A percentile compares a stretch with the other conserved stretches of the same genome.
phyloP scores from a whole-genome alignment of 1,140 invertebrate genomes.

The Agrilus planipennis region DNA sequence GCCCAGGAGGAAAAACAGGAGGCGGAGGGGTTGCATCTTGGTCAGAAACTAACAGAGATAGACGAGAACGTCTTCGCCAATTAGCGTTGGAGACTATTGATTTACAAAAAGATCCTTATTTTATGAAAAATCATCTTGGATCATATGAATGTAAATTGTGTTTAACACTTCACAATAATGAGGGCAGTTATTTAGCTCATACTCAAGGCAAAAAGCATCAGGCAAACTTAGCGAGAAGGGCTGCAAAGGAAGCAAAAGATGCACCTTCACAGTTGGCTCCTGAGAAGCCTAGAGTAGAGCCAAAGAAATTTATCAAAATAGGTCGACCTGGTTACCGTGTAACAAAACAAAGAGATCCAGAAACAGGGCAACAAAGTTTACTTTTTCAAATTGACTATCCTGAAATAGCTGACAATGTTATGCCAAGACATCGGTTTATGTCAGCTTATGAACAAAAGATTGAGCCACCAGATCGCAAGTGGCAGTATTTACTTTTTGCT shows the following conservation, averaged over 20 bases:
- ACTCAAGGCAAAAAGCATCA: conserved; percentile 99
- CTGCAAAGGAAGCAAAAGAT: conserved; percentile 98
- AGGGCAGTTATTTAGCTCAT: conserved; percentile 97
- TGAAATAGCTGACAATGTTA: conserved; percentile 90
- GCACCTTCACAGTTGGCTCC: conserved; percentile 80
- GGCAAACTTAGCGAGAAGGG: conserved; percentile 91
- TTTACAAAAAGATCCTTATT: conserved; percentile 97
- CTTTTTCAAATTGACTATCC: conserved; percentile 97
- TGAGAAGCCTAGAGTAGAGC: conserved; percentile 90
- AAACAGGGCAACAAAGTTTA: conserved; percentile 90
- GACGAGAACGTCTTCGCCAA: conserved; percentile 89
- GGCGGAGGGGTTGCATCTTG: conserved; percentile 97
- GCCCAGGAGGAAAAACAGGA: conserved; percentile 96
- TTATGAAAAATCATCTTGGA: conserved; percentile 97
- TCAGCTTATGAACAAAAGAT: conserved; percentile 99
- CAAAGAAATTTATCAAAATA: conserved; percentile 99
- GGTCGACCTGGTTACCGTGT: conserved; percentile 98
- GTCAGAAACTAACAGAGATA: conserved; percentile 94
- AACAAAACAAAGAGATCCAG: conserved; percentile 94
- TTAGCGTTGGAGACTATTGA: conserved; percentile 98
- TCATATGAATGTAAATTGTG: conserved; percentile 99
- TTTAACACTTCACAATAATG: conserved; percentile 97
- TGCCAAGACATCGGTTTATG: conserved; percentile 97
- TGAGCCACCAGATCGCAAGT: conserved; percentile 97
- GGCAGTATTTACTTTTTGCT: conserved; percentile 99